Conservation (phyloP, 2,797 vertebrate species). For the Anguilla anguilla region DNA sequence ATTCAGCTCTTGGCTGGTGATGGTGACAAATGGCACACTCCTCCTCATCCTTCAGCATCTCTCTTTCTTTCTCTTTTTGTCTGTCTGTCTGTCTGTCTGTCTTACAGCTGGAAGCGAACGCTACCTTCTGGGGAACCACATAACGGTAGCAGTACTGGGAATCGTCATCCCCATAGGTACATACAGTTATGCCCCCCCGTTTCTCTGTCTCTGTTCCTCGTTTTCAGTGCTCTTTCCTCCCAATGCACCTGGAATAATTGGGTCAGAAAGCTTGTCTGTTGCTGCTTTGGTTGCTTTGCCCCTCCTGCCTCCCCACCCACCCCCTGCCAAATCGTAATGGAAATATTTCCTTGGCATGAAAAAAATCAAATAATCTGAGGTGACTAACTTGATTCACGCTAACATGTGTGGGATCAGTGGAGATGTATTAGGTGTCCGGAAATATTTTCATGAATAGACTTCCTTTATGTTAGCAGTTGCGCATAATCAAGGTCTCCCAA, state of each 20-base stretch:
- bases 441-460: neutral
- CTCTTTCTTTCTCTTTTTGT: conserved; percentile 33
- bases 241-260: conserved; percentile 4
- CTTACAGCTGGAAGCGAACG: conserved; percentile 83
- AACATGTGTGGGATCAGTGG: neutral
- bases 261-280: neutral
- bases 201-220: conserved; percentile 44
- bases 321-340: neutral
- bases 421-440: neutral
- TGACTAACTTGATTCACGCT: neutral
- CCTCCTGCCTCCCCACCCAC: neutral
- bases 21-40: conserved; percentile 12
- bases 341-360: neutral
- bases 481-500: conserved; percentile 57
- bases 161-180: conserved; percentile 94
- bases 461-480: conserved; percentile 20
- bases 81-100: conserved; percentile 34
- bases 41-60: conserved; percentile 12
- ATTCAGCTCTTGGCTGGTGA: neutral
- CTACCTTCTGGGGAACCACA: conserved; percentile 86
- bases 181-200: conserved; percentile 52
- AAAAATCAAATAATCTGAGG: neutral
- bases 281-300: neutral
- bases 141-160: conserved; percentile 91
- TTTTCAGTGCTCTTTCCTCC: conserved; percentile 18